A percentile compares a stretch with the other conserved stretches of the same genome.
Conservation (phyloP, 53 echinoderm and acorn worm species). For the Crossaster papposus region DNA sequence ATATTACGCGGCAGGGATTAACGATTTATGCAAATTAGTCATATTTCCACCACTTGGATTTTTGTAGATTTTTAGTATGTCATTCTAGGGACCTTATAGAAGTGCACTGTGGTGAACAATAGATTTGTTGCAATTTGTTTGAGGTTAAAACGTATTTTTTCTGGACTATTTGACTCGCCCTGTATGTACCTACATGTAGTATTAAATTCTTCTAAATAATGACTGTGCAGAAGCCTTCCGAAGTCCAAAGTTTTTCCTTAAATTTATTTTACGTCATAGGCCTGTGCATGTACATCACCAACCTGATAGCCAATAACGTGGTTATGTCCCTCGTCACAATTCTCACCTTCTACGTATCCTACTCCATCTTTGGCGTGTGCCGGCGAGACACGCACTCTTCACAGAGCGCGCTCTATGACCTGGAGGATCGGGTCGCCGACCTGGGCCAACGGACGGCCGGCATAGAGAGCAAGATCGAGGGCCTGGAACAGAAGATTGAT, state of each 20-base stretch:
- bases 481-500: conserved; percentile 70
- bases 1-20: no score
- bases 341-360: conserved; percentile 61
- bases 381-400: conserved; percentile 2
- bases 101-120: no score
- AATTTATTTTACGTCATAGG: conserved; percentile 25
- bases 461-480: conserved; percentile 60
- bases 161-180: no score
- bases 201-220: no score
- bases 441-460: conserved; percentile 35
- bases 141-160: no score
- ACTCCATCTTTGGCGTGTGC: conserved; percentile 64
- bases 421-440: conserved; percentile 60
- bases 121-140: no score
- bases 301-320: conserved; percentile 68
- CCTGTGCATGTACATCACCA: conserved; percentile 67
- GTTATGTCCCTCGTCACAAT: conserved; percentile 61
- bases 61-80: no score
- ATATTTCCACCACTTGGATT: no score
- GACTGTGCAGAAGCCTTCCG: neutral
- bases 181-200: no score
- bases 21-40: no score
- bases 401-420: conserved; percentile 35
- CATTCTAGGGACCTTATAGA: no score
- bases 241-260: neutral